These are phyloP conservation scores for Meles meles DNA, from an alignment of 2,113 vertebrate genomes.

Conservation along the genomic window DNA sequence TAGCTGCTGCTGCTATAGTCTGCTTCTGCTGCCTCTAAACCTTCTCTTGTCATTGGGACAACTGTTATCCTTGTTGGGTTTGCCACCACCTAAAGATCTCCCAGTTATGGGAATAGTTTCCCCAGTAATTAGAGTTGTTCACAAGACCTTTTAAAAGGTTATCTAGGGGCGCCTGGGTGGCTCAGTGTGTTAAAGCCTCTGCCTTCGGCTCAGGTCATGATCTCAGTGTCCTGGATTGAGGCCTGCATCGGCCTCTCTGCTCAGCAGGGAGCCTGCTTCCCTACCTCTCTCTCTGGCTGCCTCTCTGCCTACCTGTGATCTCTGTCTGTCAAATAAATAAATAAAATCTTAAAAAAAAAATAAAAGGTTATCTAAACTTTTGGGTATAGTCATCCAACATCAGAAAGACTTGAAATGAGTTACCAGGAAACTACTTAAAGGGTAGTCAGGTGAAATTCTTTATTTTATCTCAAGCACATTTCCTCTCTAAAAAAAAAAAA, in stretches of 20 bases:
- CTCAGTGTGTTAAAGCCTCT: no score
- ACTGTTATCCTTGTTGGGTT: neutral
- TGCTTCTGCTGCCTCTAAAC: neutral
- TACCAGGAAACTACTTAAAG: neutral
- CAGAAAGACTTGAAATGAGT: neutral
- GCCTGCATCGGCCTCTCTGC: no score
- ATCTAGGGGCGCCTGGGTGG: no score
- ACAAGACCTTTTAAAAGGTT: neutral
- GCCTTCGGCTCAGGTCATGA: no score
- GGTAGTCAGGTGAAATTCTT: neutral
- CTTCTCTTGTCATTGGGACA: neutral
- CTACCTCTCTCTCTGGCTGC: no score
- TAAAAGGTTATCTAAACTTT: neutral
- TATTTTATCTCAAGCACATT: neutral
- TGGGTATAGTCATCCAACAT: neutral
- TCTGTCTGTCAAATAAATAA: no score
- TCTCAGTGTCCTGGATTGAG: no score
- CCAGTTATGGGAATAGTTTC: neutral
- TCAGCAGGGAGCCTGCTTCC: no score
- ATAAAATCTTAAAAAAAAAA: no score
- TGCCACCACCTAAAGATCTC: neutral
- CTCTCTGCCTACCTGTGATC: no score
- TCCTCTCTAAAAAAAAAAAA: neutral
- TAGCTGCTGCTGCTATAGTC: no score
- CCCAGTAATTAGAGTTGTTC: neutral